phyloP scores from a whole-genome alignment of 2,888 invertebrate species.

The Mongoloraphidia duomilia region DNA sequence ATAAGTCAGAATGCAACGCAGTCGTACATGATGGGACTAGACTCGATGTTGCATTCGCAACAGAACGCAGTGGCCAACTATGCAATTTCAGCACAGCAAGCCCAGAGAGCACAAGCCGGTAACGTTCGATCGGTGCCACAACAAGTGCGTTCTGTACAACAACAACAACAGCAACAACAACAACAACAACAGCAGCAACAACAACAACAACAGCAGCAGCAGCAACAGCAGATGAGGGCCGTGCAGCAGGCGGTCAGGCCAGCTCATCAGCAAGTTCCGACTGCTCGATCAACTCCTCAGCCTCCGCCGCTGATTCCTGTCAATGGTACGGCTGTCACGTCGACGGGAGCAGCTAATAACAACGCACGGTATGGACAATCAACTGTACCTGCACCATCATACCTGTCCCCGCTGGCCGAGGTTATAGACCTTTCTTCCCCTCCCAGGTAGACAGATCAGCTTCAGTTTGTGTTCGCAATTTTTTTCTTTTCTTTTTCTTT shows the following conservation, averaged over 20 bases:
- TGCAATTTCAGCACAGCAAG: constrained; percentile 30
- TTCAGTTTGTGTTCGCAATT: not conserved
- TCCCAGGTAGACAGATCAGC: constrained; percentile 25
- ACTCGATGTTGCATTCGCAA: constrained; percentile 21
- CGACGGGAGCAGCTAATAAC: constrained; percentile 3
- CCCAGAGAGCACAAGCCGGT: constrained; percentile 21
- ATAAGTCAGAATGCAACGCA: constrained; percentile 18
- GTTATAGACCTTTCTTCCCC: constrained; percentile 37
- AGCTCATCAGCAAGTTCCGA: constrained; percentile 28
- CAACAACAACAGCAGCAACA: constrained; percentile 19
- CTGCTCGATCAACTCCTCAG: constrained; percentile 20
- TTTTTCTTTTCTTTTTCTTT: not conserved
- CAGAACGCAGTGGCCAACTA: constrained; percentile 23
- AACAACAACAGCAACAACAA: constrained; percentile 23
- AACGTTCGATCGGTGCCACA: constrained; percentile 20
- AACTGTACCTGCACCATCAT: constrained; percentile 4
- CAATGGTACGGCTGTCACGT: not conserved
- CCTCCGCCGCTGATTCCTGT: constrained; percentile 41
- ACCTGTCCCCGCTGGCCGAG: constrained; percentile 25
- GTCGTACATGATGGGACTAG: constrained; percentile 32
- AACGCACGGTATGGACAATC: constrained; percentile 4
- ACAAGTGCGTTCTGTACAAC: constrained; percentile 27
- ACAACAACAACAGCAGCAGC: constrained; percentile 18
- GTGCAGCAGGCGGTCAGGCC: constrained; percentile 7
- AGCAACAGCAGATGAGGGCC: constrained; percentile 7